A percentile compares a stretch with the other conserved stretches of the same genome.
These are phyloP conservation scores for Bombylius major DNA, from an alignment of 2,888 invertebrate genomes.

Conservation along the genomic window DNA sequence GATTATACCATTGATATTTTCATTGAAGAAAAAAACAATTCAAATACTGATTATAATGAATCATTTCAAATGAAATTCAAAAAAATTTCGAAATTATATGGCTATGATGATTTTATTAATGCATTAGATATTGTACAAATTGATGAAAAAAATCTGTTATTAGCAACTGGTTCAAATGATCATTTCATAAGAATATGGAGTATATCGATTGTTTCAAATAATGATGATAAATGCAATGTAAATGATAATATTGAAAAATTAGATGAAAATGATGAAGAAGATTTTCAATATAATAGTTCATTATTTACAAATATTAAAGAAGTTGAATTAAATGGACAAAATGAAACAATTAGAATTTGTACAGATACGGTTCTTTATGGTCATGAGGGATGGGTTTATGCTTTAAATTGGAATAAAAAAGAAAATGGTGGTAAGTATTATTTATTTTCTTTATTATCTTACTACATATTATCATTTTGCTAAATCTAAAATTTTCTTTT, in stretches of 20 bases:
- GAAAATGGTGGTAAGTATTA: conserved; percentile 9
- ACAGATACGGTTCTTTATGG: conserved; percentile 80
- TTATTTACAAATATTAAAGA: conserved; percentile 31
- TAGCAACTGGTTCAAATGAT: conserved; percentile 83
- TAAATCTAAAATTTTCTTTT: conserved; percentile 7
- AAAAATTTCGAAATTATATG: conserved; percentile 45
- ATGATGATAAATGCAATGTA: too few species aligned
- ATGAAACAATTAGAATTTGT: conserved; percentile 45
- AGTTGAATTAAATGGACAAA: conserved; percentile 19
- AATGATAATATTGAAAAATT: not conserved
- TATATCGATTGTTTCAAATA: conserved; percentile 36
- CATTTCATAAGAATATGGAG: conserved; percentile 74
- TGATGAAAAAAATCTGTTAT: conserved; percentile 47
- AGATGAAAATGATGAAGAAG: conserved; percentile 13
- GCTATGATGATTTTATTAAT: conserved; percentile 88
- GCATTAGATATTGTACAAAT: conserved; percentile 59
- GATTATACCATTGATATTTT: conserved; percentile 63
- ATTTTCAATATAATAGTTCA: conserved; percentile 20
- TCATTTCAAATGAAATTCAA: conserved; percentile 32
- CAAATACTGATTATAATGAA: not conserved
- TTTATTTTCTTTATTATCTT: not conserved
- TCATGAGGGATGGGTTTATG: conserved; percentile 91
- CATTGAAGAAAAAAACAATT: conserved; percentile 28
- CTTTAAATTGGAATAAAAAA: conserved; percentile 63
- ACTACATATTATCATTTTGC: too few species aligned